Base-by-base conservation (phyloP, 2,113 vertebrate species). In the Baryphthengus martii region DNA sequence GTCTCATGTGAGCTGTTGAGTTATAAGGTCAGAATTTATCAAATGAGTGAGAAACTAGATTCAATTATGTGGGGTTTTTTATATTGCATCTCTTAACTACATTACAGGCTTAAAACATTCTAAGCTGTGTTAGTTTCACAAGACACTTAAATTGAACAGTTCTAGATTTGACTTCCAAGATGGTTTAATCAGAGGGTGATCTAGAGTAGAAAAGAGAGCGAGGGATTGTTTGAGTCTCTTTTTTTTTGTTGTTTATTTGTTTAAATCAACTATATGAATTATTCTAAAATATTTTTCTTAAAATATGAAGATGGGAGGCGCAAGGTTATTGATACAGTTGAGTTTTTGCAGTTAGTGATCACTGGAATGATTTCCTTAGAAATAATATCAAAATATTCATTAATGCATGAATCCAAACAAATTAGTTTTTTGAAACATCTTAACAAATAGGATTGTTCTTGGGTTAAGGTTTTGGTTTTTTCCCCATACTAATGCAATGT, bases 11-110 rank as follows among this genome's bases (percentile, higher is more conserved):
- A 85, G 19, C 7, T 55, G 23, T 80, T 76, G 73, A 78, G 21
- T 88, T 92, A 13, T 87, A 87, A 91, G 75, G 59, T 85, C 77
- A 95, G 71, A 77, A 63, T 74, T 93, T 94, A 29, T 75, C 25
- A 79, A 59, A 40, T 55, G 37, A 86, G 13, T 45, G 29, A 76
- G 77, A 77, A 82, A 78, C 28, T 53, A 37, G 52, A 73, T 93
- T 93, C n/a, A 72, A 19, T 37, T 40, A 5, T 56, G 37, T 72
- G n/a, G n/a, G n/a, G n/a, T 3, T 13, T 59, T 88, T 58, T 65
- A 24, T 42, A 65, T 39, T 33, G 17, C 33, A 47, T 40, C 53
- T 25, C 19, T 65, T 33, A 11, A 37, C 11, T 47, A n/a, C 8
- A 3, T 44, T 39, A 42, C 18, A 15, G 37, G 47, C 40, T 49